Evolutionary conservation across 2,888 invertebrate species (phyloP).

Genomic region (Unio delphinus): DNA sequence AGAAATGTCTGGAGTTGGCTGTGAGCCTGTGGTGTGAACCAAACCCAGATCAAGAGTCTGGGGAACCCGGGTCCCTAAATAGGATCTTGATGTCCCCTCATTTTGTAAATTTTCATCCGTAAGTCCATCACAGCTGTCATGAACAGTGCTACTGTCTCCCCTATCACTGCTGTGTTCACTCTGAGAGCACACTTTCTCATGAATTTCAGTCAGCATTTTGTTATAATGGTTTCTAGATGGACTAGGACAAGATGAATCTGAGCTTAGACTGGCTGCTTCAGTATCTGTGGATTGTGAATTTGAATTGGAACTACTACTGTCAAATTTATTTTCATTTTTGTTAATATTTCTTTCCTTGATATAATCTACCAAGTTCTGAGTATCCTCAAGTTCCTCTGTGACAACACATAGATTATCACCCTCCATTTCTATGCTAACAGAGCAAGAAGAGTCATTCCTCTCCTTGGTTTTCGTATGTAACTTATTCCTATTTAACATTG

Average conservation of each 20-base stretch:
- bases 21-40: slow-evolving; percentile 25
- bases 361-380: slow-evolving; percentile 26
- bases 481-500: slow-evolving; percentile 56
- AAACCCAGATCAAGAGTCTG: slow-evolving; percentile 28
- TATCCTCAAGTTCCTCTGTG: slow-evolving; percentile 57
- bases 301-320: slow-evolving; percentile 31
- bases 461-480: slow-evolving; percentile 48
- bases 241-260: slow-evolving; percentile 56
- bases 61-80: slow-evolving; percentile 18
- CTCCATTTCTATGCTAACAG: slow-evolving; percentile 71
- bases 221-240: slow-evolving; percentile 46
- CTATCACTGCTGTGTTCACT: slow-evolving; percentile 4
- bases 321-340: slow-evolving; percentile 54
- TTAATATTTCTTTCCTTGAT: slow-evolving; percentile 45
- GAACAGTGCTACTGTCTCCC: neutral
- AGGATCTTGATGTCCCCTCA: neutral
- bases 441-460: slow-evolving; percentile 47
- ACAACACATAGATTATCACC: slow-evolving; percentile 70
- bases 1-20: slow-evolving; percentile 62
- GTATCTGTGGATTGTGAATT: slow-evolving; percentile 53
- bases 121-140: slow-evolving; percentile 1
- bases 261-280: slow-evolving; percentile 54
- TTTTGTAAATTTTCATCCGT: slow-evolving; percentile 1
- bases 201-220: slow-evolving; percentile 42
- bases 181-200: slow-evolving; percentile 5